These are phyloP conservation scores for Halcyon chelicuti DNA, from an alignment of 2,797 vertebrate genomes.

Conservation along the genomic window DNA sequence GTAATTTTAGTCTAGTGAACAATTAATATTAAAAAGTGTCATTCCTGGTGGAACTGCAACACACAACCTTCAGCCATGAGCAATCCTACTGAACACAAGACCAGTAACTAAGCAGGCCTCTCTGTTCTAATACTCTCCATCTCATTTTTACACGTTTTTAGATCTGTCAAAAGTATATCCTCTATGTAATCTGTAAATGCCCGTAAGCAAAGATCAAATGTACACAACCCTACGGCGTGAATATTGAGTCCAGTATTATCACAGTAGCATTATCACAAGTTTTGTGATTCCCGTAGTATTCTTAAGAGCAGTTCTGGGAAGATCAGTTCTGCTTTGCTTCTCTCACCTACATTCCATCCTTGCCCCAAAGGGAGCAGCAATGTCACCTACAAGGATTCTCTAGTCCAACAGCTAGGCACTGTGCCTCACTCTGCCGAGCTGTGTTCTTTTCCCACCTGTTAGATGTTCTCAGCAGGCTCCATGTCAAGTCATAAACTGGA, in stretches of 20 bases:
- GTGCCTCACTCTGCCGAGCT: not conserved
- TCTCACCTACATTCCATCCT: not conserved
- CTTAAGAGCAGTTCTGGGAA: not conserved
- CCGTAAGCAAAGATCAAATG: not conserved
- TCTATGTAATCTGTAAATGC: not conserved
- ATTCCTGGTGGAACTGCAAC: not conserved
- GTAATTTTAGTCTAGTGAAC: not conserved
- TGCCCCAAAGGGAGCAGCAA: not conserved
- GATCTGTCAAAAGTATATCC: not conserved
- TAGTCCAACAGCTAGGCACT: not conserved
- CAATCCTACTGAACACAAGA: not conserved
- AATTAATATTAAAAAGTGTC: not conserved
- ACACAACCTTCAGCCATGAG: fast-evolving
- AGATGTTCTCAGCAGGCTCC: not conserved
- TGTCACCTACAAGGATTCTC: not conserved
- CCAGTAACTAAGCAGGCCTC: not conserved
- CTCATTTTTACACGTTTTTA: not conserved
- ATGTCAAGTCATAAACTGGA: not conserved
- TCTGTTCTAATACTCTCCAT: not conserved
- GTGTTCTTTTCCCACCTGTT: not conserved
- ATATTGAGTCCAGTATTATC: not conserved
- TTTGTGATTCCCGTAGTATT: not conserved
- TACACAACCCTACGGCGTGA: not conserved
- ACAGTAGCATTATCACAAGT: not conserved
- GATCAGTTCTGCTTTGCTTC: not conserved